These are phyloP conservation scores for Anser brachyrhynchus DNA, from an alignment of 2,113 vertebrate species.

Conservation along the genomic window DNA sequence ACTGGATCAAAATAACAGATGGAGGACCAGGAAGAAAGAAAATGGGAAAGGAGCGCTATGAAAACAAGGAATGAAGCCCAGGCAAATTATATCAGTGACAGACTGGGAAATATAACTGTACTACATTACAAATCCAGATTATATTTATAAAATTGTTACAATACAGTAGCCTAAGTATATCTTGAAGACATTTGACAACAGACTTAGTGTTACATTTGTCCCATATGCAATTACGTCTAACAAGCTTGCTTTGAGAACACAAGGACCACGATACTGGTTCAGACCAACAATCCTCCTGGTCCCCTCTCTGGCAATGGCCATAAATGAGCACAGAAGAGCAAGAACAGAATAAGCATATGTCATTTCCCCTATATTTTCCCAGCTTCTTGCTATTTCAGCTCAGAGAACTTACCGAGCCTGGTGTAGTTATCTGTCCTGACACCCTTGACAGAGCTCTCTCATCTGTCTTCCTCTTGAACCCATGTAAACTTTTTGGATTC, in stretches of 20 bases:
- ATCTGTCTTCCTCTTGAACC: background rate
- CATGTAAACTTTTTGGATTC: background rate
- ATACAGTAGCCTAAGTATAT: background rate
- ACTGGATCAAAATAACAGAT: background rate
- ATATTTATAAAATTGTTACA: background rate
- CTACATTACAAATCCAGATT: background rate
- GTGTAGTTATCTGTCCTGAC: background rate
- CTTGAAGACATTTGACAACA: background rate
- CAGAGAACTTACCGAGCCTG: background rate
- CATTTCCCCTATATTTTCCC: background rate
- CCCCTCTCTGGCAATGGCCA: background rate
- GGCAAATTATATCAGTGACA: background rate
- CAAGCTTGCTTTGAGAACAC: background rate
- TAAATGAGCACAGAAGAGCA: background rate
- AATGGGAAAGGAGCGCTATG: background rate
- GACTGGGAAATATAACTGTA: background rate
- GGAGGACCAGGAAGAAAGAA: background rate
- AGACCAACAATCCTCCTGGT: background rate
- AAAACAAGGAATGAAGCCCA: background rate
- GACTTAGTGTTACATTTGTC: background rate
- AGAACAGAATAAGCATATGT: background rate
- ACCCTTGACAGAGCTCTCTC: background rate
- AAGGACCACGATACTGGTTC: accelerated
- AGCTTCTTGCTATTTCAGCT: background rate
- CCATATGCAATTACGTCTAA: background rate